Base-by-base conservation (phyloP, 2,888 invertebrate genomes). In the Sarcophaga carnaria region DNA sequence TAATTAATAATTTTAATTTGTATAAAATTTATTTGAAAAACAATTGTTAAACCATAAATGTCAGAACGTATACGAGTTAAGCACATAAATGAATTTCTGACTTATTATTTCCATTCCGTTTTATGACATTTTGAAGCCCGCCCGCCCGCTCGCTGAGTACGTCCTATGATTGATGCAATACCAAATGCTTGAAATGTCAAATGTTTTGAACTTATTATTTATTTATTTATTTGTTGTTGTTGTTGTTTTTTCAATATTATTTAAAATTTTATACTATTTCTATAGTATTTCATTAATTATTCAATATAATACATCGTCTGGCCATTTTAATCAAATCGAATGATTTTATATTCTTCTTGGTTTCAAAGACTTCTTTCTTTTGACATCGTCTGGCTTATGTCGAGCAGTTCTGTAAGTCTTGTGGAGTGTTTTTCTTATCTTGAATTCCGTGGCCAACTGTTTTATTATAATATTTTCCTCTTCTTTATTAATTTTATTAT, bases 11-110 rank as follows among this genome's bases (percentile, higher is more conserved):
- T 37, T 37, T 37, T 37, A 37, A 37, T 37, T 86, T 82, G 63
- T 72, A 67, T 60, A 14, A 72, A 37, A 79, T 82, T 82, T 86
- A 79, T 79, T 78, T 69, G 70, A 64, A 75, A 70, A 63, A 25
- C 79, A 83, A 70, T 80, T 63, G 54, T 69, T 59, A 22, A 82
- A 76, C 12, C 17, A 59, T n/a, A 17, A 17, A 14, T 59, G 14
- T 14, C 14, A 59, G 3, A 17, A 14, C 6, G 59, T 17, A 0
- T 14, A 59, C 14, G 17, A 17, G n/a, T 14, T 59, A 17, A 59
- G 59, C n/a, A 4, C 37, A 37, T 76, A 74, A 80, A 80, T 79
- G 62, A 79, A 71, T 80, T 80, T 67, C 66, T 72, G 66, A 45
- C 45, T 20, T 37, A 6, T 37, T 37, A 37, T 37, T 37, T 37